phyloP scores from a whole-genome alignment of 2,113 vertebrate species.

The Crypturellus undulatus region DNA sequence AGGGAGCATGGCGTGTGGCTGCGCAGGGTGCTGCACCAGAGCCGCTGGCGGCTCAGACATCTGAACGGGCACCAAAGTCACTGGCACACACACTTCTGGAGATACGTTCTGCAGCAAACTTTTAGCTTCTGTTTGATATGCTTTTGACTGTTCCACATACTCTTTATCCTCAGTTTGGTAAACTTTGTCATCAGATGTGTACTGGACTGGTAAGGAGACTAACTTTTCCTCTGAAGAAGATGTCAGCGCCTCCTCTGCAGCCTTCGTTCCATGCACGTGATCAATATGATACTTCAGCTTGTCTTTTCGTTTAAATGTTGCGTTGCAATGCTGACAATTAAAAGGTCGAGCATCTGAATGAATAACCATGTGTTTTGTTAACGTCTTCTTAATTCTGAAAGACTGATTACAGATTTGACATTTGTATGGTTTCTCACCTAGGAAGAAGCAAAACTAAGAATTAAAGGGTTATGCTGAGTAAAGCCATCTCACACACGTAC shows the following conservation, averaged over 20 bases:
- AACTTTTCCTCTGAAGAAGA: slow-evolving; percentile 79
- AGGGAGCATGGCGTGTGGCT: slow-evolving; percentile 77
- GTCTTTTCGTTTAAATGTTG: slow-evolving; percentile 97
- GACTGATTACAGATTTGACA: slow-evolving; percentile 95
- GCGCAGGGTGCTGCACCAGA: slow-evolving; percentile 74
- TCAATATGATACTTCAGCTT: slow-evolving; percentile 98
- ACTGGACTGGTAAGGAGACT: slow-evolving; percentile 74
- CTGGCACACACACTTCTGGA: slow-evolving; percentile 83
- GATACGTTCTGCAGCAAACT: slow-evolving; percentile 76
- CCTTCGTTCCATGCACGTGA: slow-evolving; percentile 90
- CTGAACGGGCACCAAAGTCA: slow-evolving; percentile 87
- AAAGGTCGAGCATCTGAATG: slow-evolving; percentile 97
- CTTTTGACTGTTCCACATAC: slow-evolving; percentile 81
- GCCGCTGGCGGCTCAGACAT: slow-evolving; percentile 79
- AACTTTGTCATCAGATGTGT: slow-evolving; percentile 76
- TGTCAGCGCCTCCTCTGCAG: slow-evolving; percentile 77
- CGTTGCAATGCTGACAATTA: slow-evolving; percentile 93
- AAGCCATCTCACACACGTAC: not conserved
- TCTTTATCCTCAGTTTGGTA: slow-evolving; percentile 77
- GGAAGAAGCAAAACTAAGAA: slow-evolving; percentile 13
- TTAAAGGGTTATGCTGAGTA: not conserved
- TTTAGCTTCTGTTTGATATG: slow-evolving; percentile 81
- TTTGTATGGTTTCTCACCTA: slow-evolving; percentile 96
- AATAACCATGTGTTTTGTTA: slow-evolving; percentile 98
- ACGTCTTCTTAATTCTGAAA: slow-evolving; percentile 97